Percentiles rank a stretch among this genome's conserved stretches.
Conservation (phyloP, 2,113 vertebrate genomes). For the Arothron firmamentum region DNA sequence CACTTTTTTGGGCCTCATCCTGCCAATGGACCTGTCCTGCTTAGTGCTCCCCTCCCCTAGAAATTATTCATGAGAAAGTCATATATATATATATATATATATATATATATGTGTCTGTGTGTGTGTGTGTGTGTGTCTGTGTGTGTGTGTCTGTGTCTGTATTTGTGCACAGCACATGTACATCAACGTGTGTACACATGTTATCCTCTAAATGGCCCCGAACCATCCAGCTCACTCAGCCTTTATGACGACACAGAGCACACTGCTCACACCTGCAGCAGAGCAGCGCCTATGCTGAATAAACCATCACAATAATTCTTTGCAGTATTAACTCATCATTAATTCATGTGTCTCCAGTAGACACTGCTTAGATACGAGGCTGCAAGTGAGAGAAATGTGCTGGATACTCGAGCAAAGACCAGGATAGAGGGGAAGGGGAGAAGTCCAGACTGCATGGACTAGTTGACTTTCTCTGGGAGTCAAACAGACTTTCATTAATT, state of each 20-base stretch:
- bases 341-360: conserved; percentile 53
- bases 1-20: conserved; percentile 52
- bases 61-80: conserved; percentile 61
- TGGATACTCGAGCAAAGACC: conserved; percentile 6
- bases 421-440: conserved; percentile 26
- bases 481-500: conserved; percentile 36
- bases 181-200: background rate
- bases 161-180: too few relatives aligned
- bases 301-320: conserved; percentile 63
- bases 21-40: conserved; percentile 31
- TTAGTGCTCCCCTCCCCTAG: conserved; percentile 30
- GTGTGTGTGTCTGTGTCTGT: too few relatives aligned
- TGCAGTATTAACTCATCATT: conserved; percentile 62
- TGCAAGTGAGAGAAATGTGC: conserved; percentile 21
- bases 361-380: conserved; percentile 35
- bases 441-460: conserved; percentile 19
- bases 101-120: conserved; percentile 4
- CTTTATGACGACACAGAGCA: conserved; percentile 20
- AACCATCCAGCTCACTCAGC: conserved; percentile 8
- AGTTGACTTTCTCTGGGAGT: conserved; percentile 29
- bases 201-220: background rate
- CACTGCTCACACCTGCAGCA: conserved; percentile 8
- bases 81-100: too few relatives aligned
- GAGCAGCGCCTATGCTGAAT: conserved; percentile 48
- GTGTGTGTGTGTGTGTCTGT: background rate